These are phyloP conservation scores for Dicentrarchus labrax DNA, from an alignment of 2,113 vertebrate species.

Conservation along the genomic window DNA sequence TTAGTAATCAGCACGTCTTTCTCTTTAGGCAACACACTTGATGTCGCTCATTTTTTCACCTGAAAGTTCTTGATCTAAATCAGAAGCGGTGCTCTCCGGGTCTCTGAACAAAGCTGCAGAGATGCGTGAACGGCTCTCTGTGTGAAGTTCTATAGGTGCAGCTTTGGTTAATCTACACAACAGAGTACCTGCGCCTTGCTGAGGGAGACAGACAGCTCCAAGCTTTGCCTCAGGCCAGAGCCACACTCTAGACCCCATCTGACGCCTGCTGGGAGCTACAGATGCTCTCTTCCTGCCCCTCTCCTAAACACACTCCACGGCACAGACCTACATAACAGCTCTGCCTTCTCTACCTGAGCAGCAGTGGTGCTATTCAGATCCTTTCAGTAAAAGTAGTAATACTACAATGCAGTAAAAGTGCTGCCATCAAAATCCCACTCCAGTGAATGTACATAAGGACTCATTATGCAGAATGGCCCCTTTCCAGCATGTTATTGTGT, in stretches of 20 bases:
- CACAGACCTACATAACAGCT: slow-evolving; percentile 12
- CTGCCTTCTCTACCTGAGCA: slow-evolving; percentile 4
- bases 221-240: slow-evolving; percentile 66
- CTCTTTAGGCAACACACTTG: slow-evolving; percentile 41
- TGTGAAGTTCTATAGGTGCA: slow-evolving; percentile 36
- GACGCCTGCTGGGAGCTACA: slow-evolving; percentile 47
- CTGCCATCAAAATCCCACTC: too few species aligned
- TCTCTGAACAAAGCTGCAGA: slow-evolving; percentile 39
- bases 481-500: neutral
- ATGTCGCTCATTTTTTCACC: slow-evolving; percentile 46
- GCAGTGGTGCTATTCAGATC: neutral
- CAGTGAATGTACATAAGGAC: too few species aligned
- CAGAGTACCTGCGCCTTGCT: slow-evolving; percentile 24
- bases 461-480: neutral
- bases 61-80: slow-evolving; percentile 47
- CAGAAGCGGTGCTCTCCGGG: slow-evolving; percentile 15
- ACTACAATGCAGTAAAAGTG: too few species aligned
- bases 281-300: slow-evolving; percentile 24
- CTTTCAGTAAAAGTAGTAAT: neutral
- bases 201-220: slow-evolving; percentile 59
- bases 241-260: slow-evolving; percentile 39
- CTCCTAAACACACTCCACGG: slow-evolving; percentile 44
- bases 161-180: slow-evolving; percentile 56
- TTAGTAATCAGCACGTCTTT: slow-evolving; percentile 56
- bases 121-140: slow-evolving; percentile 3